Conservation (phyloP, 2,797 vertebrate species). For the Cheirogaleus major region DNA sequence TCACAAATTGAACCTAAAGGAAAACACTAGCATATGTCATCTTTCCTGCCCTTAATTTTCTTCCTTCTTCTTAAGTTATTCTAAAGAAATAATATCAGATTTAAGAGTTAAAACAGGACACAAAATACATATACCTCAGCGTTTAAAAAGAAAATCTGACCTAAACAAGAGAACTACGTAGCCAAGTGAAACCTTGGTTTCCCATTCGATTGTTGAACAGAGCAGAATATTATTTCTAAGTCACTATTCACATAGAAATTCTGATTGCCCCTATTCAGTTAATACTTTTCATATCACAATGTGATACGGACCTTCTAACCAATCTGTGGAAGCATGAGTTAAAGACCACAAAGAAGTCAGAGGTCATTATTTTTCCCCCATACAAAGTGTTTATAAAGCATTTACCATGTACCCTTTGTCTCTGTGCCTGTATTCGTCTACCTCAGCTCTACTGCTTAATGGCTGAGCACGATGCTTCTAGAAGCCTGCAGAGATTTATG, state of each 20-base stretch:
- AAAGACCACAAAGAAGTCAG: constrained; percentile 61
- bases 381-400: constrained; percentile 42
- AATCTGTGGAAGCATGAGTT: constrained; percentile 58
- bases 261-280: constrained; percentile 56
- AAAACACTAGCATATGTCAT: background rate
- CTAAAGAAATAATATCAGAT: constrained; percentile 14
- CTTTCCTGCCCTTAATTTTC: constrained; percentile 6
- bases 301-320: constrained; percentile 36
- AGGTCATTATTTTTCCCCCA: constrained; percentile 39
- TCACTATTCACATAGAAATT: constrained; percentile 68
- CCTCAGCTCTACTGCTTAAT: background rate
- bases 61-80: constrained; percentile 33
- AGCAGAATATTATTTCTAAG: constrained; percentile 57
- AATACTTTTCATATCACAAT: constrained; percentile 60
- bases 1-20: background rate
- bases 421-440: background rate
- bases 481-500: constrained; percentile 27
- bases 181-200: constrained; percentile 26
- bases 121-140: constrained; percentile 7
- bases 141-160: constrained; percentile 26
- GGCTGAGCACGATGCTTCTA: constrained; percentile 9
- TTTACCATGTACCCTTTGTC: background rate
- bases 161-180: constrained; percentile 29
- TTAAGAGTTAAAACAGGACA: constrained; percentile 56
- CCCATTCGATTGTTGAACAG: background rate